Conservation (phyloP, 2,797 vertebrate species). For the Chaenodraco wilsoni region DNA sequence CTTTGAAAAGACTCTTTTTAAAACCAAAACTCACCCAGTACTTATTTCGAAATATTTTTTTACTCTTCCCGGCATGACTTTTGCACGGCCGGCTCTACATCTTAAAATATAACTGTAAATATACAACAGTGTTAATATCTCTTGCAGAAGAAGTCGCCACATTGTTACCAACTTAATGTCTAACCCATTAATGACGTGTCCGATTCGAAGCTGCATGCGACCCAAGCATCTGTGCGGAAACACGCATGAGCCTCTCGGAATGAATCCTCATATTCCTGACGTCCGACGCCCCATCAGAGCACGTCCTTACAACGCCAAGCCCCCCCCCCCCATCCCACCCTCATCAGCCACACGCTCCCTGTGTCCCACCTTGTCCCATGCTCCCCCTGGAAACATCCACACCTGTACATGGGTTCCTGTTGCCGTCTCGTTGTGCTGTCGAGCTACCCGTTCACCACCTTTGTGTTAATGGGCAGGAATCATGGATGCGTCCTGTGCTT, state of each 20-base stretch:
- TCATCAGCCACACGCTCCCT: conserved; percentile 60
- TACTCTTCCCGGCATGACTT: conserved; percentile 22
- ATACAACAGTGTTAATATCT: conserved; percentile 20
- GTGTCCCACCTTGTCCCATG: conserved; percentile 69
- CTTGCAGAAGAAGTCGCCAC: neutral
- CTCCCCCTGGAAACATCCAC: conserved; percentile 83
- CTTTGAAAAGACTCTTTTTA: conserved; percentile 8
- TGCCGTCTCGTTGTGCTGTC: conserved; percentile 56
- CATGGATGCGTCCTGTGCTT: conserved; percentile 61
- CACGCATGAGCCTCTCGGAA: conserved; percentile 51
- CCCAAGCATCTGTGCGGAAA: conserved; percentile 36
- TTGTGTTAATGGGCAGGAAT: conserved; percentile 58
- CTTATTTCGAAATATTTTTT: neutral
- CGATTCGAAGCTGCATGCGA: conserved; percentile 55
- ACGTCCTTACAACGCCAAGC: conserved; percentile 67
- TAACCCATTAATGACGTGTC: conserved; percentile 39
- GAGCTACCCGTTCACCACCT: conserved; percentile 70
- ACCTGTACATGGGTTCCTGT: conserved; percentile 77
- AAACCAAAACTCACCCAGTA: neutral
- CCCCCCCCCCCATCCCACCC: conserved; percentile 54
- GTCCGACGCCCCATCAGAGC: conserved; percentile 77
- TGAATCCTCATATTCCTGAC: conserved; percentile 36
- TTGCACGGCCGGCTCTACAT: conserved; percentile 28
- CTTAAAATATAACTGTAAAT: conserved; percentile 8
- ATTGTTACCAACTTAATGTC: neutral